Evolutionary conservation across 2,888 invertebrate genomes (phyloP).

Genomic region (Melangyna quadrimaculata): DNA sequence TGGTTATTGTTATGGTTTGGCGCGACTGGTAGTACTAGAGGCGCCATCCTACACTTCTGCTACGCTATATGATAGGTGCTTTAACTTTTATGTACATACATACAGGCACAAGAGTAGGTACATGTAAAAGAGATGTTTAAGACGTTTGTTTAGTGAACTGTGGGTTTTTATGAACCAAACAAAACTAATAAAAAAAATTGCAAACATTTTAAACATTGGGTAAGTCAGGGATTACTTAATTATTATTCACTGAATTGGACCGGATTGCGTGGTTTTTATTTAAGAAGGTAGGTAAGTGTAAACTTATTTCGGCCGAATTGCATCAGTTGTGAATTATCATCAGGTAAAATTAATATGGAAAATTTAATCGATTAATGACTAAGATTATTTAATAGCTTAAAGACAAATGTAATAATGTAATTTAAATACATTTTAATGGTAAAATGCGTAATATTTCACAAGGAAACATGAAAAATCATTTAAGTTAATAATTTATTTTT

Average conservation of each 20-base stretch:
- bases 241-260: slow-evolving; percentile 7
- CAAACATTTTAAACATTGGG: slow-evolving; percentile 23
- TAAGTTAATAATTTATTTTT: too few relatives aligned
- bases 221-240: slow-evolving; percentile 20
- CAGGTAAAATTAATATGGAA: not conserved
- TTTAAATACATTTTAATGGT: too few relatives aligned
- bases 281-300: not conserved
- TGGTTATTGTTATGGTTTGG: slow-evolving; percentile 9
- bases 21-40: slow-evolving; percentile 10
- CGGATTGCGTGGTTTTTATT: slow-evolving; percentile 4
- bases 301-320: not conserved
- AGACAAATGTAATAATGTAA: too few relatives aligned
- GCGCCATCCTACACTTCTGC: slow-evolving; percentile 21
- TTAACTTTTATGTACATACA: not conserved
- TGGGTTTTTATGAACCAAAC: slow-evolving; percentile 35
- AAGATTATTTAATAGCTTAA: too few relatives aligned
- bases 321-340: not conserved
- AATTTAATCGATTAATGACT: not conserved
- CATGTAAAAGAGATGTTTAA: slow-evolving; percentile 29
- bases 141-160: slow-evolving; percentile 36
- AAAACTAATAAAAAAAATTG: slow-evolving; percentile 11
- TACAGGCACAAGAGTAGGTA: not conserved
- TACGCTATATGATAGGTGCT: not conserved
- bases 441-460: too few relatives aligned
- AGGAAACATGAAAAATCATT: too few relatives aligned